Evolutionary conservation across 2,797 vertebrate species (phyloP).

Genomic region (Lepilemur septentrionalis): DNA sequence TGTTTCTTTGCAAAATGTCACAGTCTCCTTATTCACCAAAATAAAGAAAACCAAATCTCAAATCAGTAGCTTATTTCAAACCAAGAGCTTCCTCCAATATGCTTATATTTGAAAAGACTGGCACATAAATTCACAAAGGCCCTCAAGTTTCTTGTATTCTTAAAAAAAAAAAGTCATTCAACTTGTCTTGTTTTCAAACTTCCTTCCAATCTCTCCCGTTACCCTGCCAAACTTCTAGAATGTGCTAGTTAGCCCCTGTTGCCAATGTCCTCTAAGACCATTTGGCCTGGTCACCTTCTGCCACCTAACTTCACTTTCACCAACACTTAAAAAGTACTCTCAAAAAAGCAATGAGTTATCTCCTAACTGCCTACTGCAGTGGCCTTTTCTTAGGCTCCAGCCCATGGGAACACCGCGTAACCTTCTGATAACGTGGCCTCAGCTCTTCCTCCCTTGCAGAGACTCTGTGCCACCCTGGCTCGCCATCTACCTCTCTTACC

Average conservation of each 20-base stretch:
- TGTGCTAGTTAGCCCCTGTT: background rate
- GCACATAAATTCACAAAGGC: background rate
- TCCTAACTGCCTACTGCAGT: background rate
- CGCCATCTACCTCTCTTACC: background rate
- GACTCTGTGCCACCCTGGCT: background rate
- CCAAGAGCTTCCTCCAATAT: background rate
- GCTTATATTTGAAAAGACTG: slow-evolving; percentile 8
- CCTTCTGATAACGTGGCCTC: background rate
- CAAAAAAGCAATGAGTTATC: background rate
- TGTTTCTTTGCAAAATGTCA: slow-evolving; percentile 31
- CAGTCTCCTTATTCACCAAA: background rate
- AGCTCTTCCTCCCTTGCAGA: background rate
- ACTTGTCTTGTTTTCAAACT: background rate
- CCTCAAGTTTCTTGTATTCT: background rate
- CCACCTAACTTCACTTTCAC: background rate
- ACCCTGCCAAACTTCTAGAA: background rate
- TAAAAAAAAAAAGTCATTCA: background rate
- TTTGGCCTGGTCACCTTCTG: background rate
- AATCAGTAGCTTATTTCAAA: slow-evolving; percentile 48
- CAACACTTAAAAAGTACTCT: background rate
- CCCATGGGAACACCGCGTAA: background rate
- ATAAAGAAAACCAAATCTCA: slow-evolving; percentile 10
- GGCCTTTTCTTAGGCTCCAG: background rate
- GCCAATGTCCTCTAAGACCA: background rate
- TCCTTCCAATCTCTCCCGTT: background rate